Conservation (phyloP, 2,888 invertebrate species). For the Merodon equestris region DNA sequence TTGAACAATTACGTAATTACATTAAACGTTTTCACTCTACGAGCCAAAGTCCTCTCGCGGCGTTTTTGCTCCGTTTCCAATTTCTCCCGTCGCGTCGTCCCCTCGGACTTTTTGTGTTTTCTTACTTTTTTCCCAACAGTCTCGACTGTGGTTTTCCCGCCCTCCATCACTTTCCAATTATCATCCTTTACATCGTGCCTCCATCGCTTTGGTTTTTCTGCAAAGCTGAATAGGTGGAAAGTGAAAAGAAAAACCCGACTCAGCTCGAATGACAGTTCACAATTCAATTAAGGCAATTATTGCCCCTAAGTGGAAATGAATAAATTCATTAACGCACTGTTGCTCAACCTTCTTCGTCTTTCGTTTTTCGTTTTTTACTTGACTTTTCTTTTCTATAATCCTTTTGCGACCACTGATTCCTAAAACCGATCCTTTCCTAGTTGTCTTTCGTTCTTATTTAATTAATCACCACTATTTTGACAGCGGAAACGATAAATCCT, state of each 20-base stretch:
- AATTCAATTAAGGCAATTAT: constrained; percentile 65
- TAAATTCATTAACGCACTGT: constrained; percentile 44
- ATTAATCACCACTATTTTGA: constrained; percentile 64
- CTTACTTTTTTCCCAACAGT: constrained; percentile 12
- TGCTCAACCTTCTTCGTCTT: not conserved
- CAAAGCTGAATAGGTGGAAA: too few relatives aligned
- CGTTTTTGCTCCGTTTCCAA: not conserved
- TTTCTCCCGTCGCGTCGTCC: too few relatives aligned
- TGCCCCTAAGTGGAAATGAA: constrained; percentile 60
- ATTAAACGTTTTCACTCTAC: constrained; percentile 34
- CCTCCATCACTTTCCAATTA: constrained; percentile 18
- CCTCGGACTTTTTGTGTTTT: too few relatives aligned
- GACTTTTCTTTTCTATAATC: constrained; percentile 15
- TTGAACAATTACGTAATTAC: constrained; percentile 51
- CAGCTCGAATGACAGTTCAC: constrained; percentile 38
- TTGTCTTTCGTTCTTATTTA: constrained; percentile 36
- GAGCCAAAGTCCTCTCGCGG: constrained; percentile 1
- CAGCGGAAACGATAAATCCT: constrained; percentile 67
- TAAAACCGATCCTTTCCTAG: constrained; percentile 16
- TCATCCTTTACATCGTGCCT: constrained; percentile 1
- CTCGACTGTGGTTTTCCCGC: constrained; percentile 43
- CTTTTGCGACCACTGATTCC: constrained; percentile 37
- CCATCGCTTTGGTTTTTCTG: too few relatives aligned
- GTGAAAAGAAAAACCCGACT: constrained; percentile 10
- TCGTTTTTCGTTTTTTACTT: not conserved